Percentiles rank a stretch among this genome's conserved stretches.
These are phyloP conservation scores for Pseudochirops cupreus DNA, from an alignment of 2,797 vertebrate species.

Conservation along the genomic window DNA sequence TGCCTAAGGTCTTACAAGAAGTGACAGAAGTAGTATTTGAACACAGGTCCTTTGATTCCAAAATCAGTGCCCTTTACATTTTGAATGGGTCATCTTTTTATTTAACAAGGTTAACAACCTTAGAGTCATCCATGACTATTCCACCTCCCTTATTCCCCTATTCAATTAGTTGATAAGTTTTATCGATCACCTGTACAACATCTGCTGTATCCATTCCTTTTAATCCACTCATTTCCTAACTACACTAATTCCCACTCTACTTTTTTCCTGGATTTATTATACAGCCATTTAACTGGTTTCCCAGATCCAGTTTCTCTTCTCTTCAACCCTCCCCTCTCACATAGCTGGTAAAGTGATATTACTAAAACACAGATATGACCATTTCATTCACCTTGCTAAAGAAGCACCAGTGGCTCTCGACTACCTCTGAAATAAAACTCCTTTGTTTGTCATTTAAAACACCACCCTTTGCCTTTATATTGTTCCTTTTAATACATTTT, in stretches of 20 bases:
- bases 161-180: background rate
- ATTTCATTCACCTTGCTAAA: background rate
- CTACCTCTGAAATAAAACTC: background rate
- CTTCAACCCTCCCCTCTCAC: background rate
- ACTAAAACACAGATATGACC: background rate
- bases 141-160: background rate
- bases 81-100: background rate
- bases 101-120: background rate
- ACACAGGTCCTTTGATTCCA: background rate
- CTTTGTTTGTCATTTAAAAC: background rate
- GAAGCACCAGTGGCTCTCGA: background rate
- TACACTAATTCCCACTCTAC: background rate
- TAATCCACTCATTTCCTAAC: background rate
- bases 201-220: background rate
- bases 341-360: background rate
- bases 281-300: background rate
- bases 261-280: background rate
- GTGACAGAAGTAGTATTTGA: background rate
- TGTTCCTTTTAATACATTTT: background rate
- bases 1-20: background rate
- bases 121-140: background rate
- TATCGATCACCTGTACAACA: background rate
- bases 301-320: background rate
- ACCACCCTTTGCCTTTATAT: background rate
- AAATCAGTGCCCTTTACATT: background rate